Percentiles rank a stretch among this genome's conserved stretches.
Conservation (phyloP, 2,113 vertebrate species). For the Labeo catla region DNA sequence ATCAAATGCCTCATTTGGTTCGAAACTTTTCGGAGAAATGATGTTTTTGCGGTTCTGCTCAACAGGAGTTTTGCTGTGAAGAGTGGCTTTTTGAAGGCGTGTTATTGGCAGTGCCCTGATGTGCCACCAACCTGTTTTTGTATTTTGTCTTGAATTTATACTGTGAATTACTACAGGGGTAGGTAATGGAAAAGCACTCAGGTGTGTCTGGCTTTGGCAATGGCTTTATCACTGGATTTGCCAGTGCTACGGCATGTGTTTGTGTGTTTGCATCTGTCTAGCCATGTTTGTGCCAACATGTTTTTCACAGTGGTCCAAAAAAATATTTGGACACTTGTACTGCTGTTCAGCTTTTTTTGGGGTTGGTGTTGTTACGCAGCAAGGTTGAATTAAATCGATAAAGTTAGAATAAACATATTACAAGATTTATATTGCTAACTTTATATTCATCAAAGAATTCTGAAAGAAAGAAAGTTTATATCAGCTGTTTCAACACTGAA, state of each 20-base stretch:
- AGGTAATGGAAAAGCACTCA: slow-evolving; percentile 50
- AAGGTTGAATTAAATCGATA: not conserved
- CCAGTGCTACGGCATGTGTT: slow-evolving; percentile 39
- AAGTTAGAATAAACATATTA: not conserved
- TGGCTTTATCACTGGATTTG: slow-evolving; percentile 32
- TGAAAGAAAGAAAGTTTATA: too few species aligned
- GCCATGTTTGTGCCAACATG: not conserved
- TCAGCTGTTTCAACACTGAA: too few species aligned
- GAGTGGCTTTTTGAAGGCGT: slow-evolving; percentile 18
- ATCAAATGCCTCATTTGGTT: slow-evolving; percentile 28
- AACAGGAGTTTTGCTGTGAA: slow-evolving; percentile 5
- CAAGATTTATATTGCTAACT: too few species aligned
- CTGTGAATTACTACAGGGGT: slow-evolving; percentile 11
- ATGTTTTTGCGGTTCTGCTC: slow-evolving; percentile 6
- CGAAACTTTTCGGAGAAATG: slow-evolving; percentile 11
- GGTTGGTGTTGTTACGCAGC: not conserved
- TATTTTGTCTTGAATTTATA: slow-evolving; percentile 31
- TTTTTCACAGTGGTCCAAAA: not conserved
- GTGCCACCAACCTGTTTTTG: slow-evolving; percentile 7
- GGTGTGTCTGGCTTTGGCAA: slow-evolving; percentile 35
- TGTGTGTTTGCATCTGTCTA: slow-evolving; percentile 19
- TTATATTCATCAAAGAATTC: too few species aligned
- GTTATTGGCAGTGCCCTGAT: slow-evolving; percentile 16
- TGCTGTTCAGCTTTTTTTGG: not conserved
- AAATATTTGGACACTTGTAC: not conserved